Base-by-base conservation (phyloP, 2,888 invertebrate genomes). In the Vanessa cardui region DNA sequence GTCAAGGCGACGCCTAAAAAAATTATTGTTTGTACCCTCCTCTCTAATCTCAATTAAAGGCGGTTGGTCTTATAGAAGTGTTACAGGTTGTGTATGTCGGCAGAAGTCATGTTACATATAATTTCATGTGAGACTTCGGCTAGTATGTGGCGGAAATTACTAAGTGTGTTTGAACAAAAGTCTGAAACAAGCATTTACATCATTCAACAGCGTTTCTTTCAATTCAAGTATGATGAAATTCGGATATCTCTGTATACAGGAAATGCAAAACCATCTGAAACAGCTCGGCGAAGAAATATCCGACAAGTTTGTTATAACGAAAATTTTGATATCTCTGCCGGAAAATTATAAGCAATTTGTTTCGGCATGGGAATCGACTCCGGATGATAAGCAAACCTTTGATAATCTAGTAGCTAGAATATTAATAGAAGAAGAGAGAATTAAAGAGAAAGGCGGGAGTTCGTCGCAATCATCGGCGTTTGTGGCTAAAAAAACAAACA, bases 261-360 rank as follows among this genome's bases (percentile, higher is more conserved):
- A 80, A 62, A 31, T 79, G 45, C 65, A 73, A 44, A 76, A 74
- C 59, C 70, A 76, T 44, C 31, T 79, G 0, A 77, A 74, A 62
- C 75, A 81, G 49, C 47, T 79, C 66, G 78, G 77, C 2, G 80
- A 78, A 64, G 62, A 72, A 1, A 70, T 79, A 0, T 73, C 76
- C 0, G 74, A 80, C 2, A 79, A 77, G 26, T 73, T 81, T n/a
- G 62, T 76, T 0, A 77, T 83, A 16, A 81, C 80, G 0, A 81
- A 81, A 72, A 72, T 81, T 0, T 64, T 81, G 44, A 79, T 80
- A 75, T 76, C 76, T 0, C 65, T 81, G 18, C 80, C 81, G n/a
- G 79, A 80, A 0, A 33, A 72, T 6, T 81, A 77, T 47, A 80
- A 77, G 59, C 80, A 84, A 74, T 85, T 84, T 67, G 66, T 82